Evolutionary conservation across 1,140 invertebrate genomes (phyloP), one percentile per base, ranked within the genome.

Genomic region (Zelostemma sp.): DNA sequence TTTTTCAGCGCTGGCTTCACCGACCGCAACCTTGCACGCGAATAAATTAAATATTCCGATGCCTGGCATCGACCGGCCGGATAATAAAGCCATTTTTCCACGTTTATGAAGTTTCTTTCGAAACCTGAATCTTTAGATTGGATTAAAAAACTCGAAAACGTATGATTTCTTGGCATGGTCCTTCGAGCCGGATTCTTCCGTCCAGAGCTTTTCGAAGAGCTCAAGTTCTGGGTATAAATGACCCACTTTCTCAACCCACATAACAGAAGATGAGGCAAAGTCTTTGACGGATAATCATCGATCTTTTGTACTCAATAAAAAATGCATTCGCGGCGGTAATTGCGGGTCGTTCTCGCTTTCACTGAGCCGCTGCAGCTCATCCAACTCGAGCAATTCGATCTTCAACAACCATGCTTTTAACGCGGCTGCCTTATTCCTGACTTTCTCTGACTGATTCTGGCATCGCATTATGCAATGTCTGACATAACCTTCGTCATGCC

Each of bases 401-500:
- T 19, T 43, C 12, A 56, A 55, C 53, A 57, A 63, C 64, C n/a
- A n/a, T 46, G 60, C 57, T 54, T 72, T 67, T 66, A 73, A 63
- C 58, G 41, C 56, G 63, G 55, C 6, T 35, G 38, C 71, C 68
- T 73, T 68, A 73, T 73, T 73, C 66, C 58, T 47, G 58, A 80
- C 79, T 81, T 81, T 81, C 79, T 81, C 79, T 75, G 54, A 54
- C 63, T 71, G 74, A 79, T 80, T 79, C 75, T 58, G 74, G 54
- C 76, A 65, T 68, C 61, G 14, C 33, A 68, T 86, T 86, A 81
- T 71, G 82, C 77, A 85, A 85, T 74, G 77, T 84, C 83, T 86
- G 84, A 86, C 82, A 86, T 85, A 86, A 86, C 82, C 84, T 84
- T 84, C 82, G 82, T 76, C 80, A 81, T 74, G 73, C 74, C 76